Base-by-base conservation (phyloP, 2,797 vertebrate genomes). In the Phalloptychus januarius region DNA sequence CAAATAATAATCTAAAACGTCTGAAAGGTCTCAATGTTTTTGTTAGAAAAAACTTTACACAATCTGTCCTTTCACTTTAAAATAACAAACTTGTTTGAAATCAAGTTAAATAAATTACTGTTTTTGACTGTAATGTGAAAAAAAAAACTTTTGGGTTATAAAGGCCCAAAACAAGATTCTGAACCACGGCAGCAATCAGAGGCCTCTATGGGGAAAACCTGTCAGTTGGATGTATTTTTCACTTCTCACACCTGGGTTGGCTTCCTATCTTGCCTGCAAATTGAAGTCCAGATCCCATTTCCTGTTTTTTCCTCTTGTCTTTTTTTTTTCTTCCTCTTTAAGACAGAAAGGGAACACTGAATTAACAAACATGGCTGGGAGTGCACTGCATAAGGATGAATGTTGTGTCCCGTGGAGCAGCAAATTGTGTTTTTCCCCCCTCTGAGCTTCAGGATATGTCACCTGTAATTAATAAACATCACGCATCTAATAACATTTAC, bases 191-290 rank as follows among this genome's bases (percentile, higher is more conserved):
- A 71, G 61, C 82, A 70, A 83, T 85, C 78, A 84, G 78, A 83
- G 65, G 65, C 70, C 54, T 84, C 79, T 76, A 36, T 71, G 72
- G 23, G 15, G 76, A 78, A 86, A 77, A 86, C 83, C 78, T 89
- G 83, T 91, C 89, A 88, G 54, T 42, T 85, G 78, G 85, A 93
- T 91, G 88, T 87, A 88, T 91, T 90, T 93, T 86, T 92, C 92
- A 88, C 81, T 85, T 67, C 83, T 93, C 92, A 92, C 90, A 87
- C 31, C 36, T 38, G 63, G 20, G 33, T 65, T 92, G 90, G 86
- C 87, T 93, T 91, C 93, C 93, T 87, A 90, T 93, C 93, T 92
- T 79, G 87, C 92, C 87, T 78, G 78, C 78, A 93, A 94, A 95
- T 94, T 93, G 87, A 94, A 94, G 92, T 88, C 92, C 84, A 89